A percentile compares a stretch with the other conserved stretches of the same genome.
Evolutionary conservation across 2,797 vertebrate genomes (phyloP).

Genomic region (Typhlichthys subterraneus): DNA sequence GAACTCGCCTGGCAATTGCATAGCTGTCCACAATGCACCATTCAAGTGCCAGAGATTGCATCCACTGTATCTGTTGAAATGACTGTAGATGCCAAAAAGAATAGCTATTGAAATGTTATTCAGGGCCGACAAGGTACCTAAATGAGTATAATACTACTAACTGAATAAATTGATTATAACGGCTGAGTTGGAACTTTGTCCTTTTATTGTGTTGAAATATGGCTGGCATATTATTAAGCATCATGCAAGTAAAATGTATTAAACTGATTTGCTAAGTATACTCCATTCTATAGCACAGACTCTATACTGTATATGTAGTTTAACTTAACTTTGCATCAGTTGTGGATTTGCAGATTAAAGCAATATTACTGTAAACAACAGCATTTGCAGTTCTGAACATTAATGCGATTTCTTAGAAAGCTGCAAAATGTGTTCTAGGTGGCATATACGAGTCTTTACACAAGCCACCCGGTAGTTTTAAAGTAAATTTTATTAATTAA

Average conservation of each 20-base stretch:
- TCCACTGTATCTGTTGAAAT: conserved; percentile 32
- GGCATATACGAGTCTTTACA: not conserved
- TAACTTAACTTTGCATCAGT: conserved; percentile 26
- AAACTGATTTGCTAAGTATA: not conserved
- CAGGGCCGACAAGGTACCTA: conserved; percentile 21
- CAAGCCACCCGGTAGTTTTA: not conserved
- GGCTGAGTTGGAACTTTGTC: conserved; percentile 30
- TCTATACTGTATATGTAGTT: conserved; percentile 1
- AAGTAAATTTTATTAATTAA: not conserved
- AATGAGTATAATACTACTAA: conserved; percentile 48
- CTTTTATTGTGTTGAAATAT: not conserved
- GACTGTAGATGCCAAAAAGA: conserved; percentile 33
- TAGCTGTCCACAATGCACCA: conserved; percentile 25
- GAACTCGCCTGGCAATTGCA: conserved; percentile 16
- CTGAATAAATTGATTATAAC: conserved; percentile 26
- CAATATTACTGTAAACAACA: not conserved
- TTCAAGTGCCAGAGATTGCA: conserved; percentile 19
- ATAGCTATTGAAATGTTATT: conserved; percentile 36
- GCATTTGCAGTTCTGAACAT: conserved; percentile 5
- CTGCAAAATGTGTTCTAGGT: conserved; percentile 8
- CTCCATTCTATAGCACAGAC: not conserved
- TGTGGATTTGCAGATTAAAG: not conserved
- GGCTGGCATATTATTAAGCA: conserved; percentile 4
- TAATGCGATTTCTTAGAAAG: conserved; percentile 4
- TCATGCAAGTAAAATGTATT: not conserved